Base-by-base conservation (phyloP, 1,140 invertebrate genomes). In the Ceratina calcarata region DNA sequence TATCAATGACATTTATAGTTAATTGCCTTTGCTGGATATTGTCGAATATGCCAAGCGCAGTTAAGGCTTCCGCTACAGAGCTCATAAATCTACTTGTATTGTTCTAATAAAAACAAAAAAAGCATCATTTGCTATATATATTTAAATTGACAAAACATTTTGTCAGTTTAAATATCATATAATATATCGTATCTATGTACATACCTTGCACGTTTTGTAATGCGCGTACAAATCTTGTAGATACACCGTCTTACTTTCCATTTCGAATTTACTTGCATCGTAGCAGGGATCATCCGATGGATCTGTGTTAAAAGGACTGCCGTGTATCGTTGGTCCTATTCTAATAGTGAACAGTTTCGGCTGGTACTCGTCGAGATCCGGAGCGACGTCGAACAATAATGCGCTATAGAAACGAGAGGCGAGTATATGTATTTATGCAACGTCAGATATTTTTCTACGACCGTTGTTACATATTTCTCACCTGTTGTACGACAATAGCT, bases 331-430 rank as follows among this genome's bases (percentile, higher is more conserved):
- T 27, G 88, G 85, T 2, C 83, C 78, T 62, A 91, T 78, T 64
- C 77, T 89, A 0, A 90, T 37, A 0, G 85, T 86, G 24, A 88
- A 87, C n/a, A n/a, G 53, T 4, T 74, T 53, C 2, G 75, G 65
- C 60, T 67, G 64, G 37, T 69, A 67, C 62, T 86, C 88, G 49
- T 90, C 70, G 0, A 90, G 67, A 51, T 87, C 89, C 18, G 88
- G 81, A 24, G 80, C 61, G 10, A 91, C 66, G 22, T 91, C 88
- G 64, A 91, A 91, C 49, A 91, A 68, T 57, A 87, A 64, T 66
- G 87, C 70, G 45, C 89, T 91, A 18, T 3, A 79, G 57, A 71
- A 81, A 22, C 4, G 66, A 68, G 62, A 60, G 3, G 16, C 18
- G 18, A 65, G 15, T n/a, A 18, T 49, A 58, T 22, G 22, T 20